Base-by-base conservation (phyloP, 2,797 vertebrate genomes). In the Stomatorhinus walkeri region DNA sequence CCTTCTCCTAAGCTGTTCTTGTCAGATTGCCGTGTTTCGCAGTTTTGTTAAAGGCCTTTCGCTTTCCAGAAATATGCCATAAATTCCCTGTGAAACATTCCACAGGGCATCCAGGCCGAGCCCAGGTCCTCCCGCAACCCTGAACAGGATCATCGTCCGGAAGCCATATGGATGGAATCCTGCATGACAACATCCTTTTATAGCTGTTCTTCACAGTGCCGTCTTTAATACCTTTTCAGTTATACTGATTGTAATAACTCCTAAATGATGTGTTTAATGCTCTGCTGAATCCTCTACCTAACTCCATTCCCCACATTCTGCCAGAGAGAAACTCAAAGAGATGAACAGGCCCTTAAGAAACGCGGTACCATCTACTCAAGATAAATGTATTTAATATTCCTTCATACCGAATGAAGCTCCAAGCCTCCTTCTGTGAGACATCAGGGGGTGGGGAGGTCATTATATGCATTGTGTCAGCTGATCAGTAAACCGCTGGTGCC, bases 281-380 rank as follows among this genome's bases (percentile, higher is more conserved):
- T 89, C 92, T 89, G 89, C 83, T 59, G 92, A 93, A 93, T 92
- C 76, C 61, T 84, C 93, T 91, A 90, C 90, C 86, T 89, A 84
- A 1, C 91, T 93, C 89, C 81, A 0, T 91, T 93, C 89, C 91
- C 93, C 91, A 88, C 85, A 90, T 90, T 93, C 87, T 87, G 7
- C 89, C 43, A 59, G 59, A 87, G 90, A 89, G 90, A 81, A 61
- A 56, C 28, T n/a, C 49, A 36, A 56, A 14, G 24, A 16, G 9
- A 61, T 68, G 46, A 24, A 16, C 24, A 6, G 46, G 36, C 83
- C 87, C 56, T 54, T 19, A 19, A 61, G n/a, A 84, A 86, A 40
- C 1, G 40, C 2, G 8, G 9, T 14, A 10, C 59, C 19, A 10
- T 68, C 24, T 56, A 28, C 76, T 43, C 10, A 52, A 84, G 52